Base-by-base conservation (phyloP, 2,797 vertebrate species). In the Channallabes apus region DNA sequence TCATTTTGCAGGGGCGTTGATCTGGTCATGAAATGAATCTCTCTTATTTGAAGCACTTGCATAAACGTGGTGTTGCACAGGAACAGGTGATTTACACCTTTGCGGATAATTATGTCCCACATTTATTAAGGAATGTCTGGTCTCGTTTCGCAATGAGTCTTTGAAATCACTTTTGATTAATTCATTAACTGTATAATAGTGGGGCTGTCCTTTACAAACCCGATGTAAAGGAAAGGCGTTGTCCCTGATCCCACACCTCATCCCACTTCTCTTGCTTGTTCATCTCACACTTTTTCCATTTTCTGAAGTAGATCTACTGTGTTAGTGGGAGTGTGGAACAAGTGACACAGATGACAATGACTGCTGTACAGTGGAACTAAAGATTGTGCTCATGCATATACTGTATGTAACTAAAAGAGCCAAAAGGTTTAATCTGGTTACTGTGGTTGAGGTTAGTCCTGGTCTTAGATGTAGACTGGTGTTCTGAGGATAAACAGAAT, bases 11-110 rank as follows among this genome's bases (percentile, higher is more conserved):
- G 56, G 61, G 72, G 80, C 24, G 73, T 83, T 62, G 73, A 83
- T 72, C 20, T 54, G 22, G 22, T 77, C 64, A 77, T 51, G 18
- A 64, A 65, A 71, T 2, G 6, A 68, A n/a, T 15, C 11, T 82
- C 32, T 46, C 41, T 15, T 41, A 20, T 38, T 59, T 67, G 24
- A 69, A 18, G 15, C 24, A 2, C 46, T 12, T 81, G 86, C 73
- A 61, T n/a, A 64, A 81, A 87, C 86, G 35, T 69, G 86, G 38
- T 68, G 61, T 80, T 51, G n/a, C 18, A 4, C 41, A 65, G 85
- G 32, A 73, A 56, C n/a, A 17, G 32, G 56, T 5, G 64, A n/a
- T 75, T 79, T 65, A 68, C 35, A 14, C 76, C 24, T 72, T 46
- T 76, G 58, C 59, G 22, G 56, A 73, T 83, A 73, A 80, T 83